A percentile compares a stretch with the other conserved stretches of the same genome.
These are phyloP conservation scores for Epinephelus coioides DNA, from an alignment of 2,797 vertebrate genomes.

Conservation along the genomic window DNA sequence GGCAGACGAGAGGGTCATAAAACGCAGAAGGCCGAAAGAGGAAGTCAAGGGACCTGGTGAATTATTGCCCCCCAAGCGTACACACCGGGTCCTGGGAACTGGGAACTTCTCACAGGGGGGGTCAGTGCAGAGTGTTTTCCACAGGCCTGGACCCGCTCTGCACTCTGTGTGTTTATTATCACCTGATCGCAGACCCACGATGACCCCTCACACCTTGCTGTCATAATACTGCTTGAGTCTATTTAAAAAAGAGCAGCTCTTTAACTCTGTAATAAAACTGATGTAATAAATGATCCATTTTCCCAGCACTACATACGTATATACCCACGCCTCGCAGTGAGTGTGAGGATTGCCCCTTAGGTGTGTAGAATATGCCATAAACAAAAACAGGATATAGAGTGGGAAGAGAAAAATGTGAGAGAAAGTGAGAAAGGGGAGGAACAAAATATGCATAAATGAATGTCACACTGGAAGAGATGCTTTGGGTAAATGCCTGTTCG, in stretches of 20 bases:
- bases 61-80: constrained; percentile 86
- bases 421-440: constrained; percentile 16
- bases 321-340: constrained; percentile 23
- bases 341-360: constrained; percentile 6
- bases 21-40: constrained; percentile 83
- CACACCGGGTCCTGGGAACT: constrained; percentile 87
- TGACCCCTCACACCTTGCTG: constrained; percentile 32
- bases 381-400: constrained; percentile 39
- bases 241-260: constrained; percentile 39
- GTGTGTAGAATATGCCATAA: constrained; percentile 15
- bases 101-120: constrained; percentile 80
- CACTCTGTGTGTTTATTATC: constrained; percentile 66
- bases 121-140: constrained; percentile 43
- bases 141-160: constrained; percentile 50
- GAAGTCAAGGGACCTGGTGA: constrained; percentile 83
- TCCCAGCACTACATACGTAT: constrained; percentile 25
- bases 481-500: background rate
- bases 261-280: constrained; percentile 61
- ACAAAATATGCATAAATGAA: background rate
- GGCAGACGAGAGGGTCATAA: constrained; percentile 83
- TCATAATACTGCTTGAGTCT: constrained; percentile 41
- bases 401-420: constrained; percentile 6
- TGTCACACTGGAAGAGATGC: constrained; percentile 8
- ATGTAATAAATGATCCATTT: constrained; percentile 55
- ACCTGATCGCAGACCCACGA: constrained; percentile 42